Evolutionary conservation across 2,888 invertebrate genomes (phyloP), one percentile per base, ranked within the genome.

Genomic region (Spodoptera exigua): DNA sequence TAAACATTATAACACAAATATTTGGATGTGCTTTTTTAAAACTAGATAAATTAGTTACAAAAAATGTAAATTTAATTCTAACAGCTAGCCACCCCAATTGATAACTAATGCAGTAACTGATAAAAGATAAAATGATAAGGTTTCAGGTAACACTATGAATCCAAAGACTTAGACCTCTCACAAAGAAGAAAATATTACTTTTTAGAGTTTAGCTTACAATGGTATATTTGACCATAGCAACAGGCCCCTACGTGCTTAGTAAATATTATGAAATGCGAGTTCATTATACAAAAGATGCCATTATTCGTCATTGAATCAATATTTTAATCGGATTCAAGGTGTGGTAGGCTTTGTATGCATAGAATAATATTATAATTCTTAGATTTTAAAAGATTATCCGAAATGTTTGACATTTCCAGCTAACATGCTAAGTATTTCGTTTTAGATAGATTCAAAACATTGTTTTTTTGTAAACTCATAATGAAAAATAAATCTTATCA

Each of bases 71-170:
- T 69, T 69, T 51, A 5, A 13, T 21, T 41, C 17, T 12, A 16
- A 10, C 5, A 27, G 32, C 32, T 47, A 62, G 69, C 65, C 71
- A 65, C 73, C 52, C 79, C 18, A 35, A 2, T 54, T 63, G 73
- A 75, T 76, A 76, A 56, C 41, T 47, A 71, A 68, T 76, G 52
- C 65, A 78, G 44, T 11, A 18, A 48, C 55, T 72, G 76, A 66
- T 76, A 75, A 40, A 27, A 49, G 76, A 68, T 70, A 65, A 41
- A 55, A 11, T 44, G 78, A 78, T 74, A 75, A 78, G 48, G 43
- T 46, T 66, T 55, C 44, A 55, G 56, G 59, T 58, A 66, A 56
- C 51, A 44, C 5, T 34, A 7, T 21, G 0, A 12, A 9, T 54
- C 78, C 57, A 66, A 9, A 14, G 32, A 35, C 35, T 16, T 32